Conservation (phyloP, 30 jellyfish, hydroid and myxozoan genomes). For the Hydractinia symbiolongicarpus region DNA sequence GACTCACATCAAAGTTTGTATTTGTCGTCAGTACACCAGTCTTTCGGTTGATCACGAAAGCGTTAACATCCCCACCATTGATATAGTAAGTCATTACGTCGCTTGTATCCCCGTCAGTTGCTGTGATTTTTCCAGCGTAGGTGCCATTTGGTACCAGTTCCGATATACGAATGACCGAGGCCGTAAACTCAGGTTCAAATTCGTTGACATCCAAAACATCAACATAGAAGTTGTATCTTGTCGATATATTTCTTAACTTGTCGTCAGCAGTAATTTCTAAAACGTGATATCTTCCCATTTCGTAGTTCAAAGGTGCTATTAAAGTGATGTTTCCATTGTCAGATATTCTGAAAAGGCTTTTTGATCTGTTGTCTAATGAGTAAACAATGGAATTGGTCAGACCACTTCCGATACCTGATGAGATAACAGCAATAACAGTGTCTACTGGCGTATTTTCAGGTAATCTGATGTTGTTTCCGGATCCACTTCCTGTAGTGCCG, state of each 20-base stretch:
- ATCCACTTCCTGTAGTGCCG: not conserved
- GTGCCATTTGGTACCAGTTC: conserved; percentile 56
- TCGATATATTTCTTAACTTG: conserved; percentile 51
- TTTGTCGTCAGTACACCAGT: conserved; percentile 65
- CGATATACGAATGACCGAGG: conserved; percentile 44
- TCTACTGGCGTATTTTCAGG: conserved; percentile 46
- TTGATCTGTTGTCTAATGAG: not conserved
- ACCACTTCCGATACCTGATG: not conserved
- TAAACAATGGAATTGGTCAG: not conserved
- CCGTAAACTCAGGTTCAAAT: conserved; percentile 17
- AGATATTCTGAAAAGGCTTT: conserved; percentile 31
- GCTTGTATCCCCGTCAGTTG: conserved; percentile 53
- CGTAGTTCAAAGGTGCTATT: conserved; percentile 48
- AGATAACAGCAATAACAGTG: conserved; percentile 24
- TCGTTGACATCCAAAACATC: conserved; percentile 66
- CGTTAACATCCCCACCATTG: conserved; percentile 42
- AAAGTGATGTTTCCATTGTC: conserved; percentile 59
- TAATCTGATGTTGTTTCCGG: not conserved
- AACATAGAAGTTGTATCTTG: conserved; percentile 34
- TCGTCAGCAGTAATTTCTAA: conserved; percentile 57
- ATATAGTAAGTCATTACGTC: conserved; percentile 30
- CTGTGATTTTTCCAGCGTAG: conserved; percentile 41
- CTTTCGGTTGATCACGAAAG: conserved; percentile 55
- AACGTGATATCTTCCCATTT: conserved; percentile 32
- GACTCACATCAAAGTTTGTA: conserved; percentile 28